A percentile compares a stretch with the other conserved stretches of the same genome.
These are phyloP conservation scores for Darevskia mixta DNA, from an alignment of 2,797 vertebrate genomes.

Conservation along the genomic window DNA sequence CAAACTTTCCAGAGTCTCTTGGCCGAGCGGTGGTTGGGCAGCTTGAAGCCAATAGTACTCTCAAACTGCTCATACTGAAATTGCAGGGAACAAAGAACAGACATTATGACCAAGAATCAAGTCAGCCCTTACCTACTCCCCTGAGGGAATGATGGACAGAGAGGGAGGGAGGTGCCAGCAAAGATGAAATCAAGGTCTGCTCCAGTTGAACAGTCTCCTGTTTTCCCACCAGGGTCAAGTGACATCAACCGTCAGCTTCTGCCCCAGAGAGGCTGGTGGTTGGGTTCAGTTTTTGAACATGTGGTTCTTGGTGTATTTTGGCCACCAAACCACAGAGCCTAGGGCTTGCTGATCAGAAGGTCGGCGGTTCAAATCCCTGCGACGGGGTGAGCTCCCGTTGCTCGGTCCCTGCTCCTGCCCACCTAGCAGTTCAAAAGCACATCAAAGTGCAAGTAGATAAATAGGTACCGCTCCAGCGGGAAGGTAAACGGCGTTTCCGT, in stretches of 20 bases:
- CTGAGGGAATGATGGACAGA: background rate
- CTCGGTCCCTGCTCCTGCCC: too few species aligned
- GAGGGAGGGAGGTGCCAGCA: background rate
- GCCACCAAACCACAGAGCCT: background rate
- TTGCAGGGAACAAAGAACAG: constrained; percentile 22
- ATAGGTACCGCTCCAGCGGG: too few species aligned
- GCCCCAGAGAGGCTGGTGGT: background rate
- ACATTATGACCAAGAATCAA: constrained; percentile 25
- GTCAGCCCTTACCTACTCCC: background rate
- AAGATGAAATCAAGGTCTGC: background rate
- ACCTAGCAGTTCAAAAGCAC: too few species aligned
- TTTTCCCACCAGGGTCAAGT: background rate
- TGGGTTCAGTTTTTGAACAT: background rate
- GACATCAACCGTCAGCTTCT: background rate
- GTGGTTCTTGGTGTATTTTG: background rate
- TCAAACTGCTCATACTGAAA: constrained; percentile 86
- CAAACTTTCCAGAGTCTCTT: constrained; percentile 99
- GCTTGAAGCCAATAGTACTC: constrained; percentile 98
- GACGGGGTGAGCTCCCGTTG: too few species aligned
- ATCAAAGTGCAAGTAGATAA: too few species aligned
- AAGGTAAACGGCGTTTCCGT: too few species aligned
- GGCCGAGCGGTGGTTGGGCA: constrained; percentile 96
- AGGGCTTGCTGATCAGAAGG: too few species aligned
- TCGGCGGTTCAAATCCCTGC: too few species aligned
- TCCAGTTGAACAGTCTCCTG: background rate